A percentile compares a stretch with the other conserved stretches of the same genome.
Evolutionary conservation across 2,113 vertebrate species (phyloP).

Genomic region (Budorcas taxicolor): DNA sequence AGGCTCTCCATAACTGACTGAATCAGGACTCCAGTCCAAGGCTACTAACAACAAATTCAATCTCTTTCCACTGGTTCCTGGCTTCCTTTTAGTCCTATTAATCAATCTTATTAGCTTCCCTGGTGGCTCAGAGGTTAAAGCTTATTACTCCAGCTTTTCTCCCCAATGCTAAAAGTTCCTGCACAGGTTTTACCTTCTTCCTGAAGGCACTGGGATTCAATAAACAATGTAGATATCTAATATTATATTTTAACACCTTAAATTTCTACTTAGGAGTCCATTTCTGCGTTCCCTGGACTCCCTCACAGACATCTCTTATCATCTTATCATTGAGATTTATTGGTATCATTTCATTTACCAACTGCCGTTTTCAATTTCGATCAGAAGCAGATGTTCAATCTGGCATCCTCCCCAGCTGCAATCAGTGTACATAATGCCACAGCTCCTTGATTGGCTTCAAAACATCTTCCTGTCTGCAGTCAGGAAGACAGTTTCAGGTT

Average conservation of each 20-base stretch:
- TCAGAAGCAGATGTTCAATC: slow-evolving; percentile 38
- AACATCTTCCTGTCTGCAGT: slow-evolving; percentile 44
- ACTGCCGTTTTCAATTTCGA: slow-evolving; percentile 40
- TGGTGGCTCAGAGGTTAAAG: no score
- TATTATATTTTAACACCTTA: neutral
- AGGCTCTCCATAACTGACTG: neutral
- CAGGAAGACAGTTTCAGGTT: neutral
- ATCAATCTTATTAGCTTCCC: neutral
- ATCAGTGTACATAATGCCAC: slow-evolving; percentile 8
- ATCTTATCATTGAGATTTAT: slow-evolving; percentile 49
- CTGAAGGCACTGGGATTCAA: neutral
- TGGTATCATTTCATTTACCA: slow-evolving; percentile 42
- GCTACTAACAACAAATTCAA: neutral
- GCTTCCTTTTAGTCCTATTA: neutral
- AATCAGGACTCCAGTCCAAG: neutral
- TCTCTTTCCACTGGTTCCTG: neutral
- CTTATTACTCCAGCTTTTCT: neutral
- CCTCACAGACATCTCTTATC: neutral
- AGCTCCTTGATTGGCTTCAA: slow-evolving; percentile 3
- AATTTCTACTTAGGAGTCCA: neutral
- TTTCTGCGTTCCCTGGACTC: neutral
- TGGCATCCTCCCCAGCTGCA: slow-evolving; percentile 55
- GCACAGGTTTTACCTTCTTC: neutral
- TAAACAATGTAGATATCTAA: neutral
- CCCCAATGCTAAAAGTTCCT: neutral